Percentiles rank a stretch among this genome's conserved stretches.
phyloP scores from a whole-genome alignment of 2,888 invertebrate genomes.

The Geotrupes spiniger region DNA sequence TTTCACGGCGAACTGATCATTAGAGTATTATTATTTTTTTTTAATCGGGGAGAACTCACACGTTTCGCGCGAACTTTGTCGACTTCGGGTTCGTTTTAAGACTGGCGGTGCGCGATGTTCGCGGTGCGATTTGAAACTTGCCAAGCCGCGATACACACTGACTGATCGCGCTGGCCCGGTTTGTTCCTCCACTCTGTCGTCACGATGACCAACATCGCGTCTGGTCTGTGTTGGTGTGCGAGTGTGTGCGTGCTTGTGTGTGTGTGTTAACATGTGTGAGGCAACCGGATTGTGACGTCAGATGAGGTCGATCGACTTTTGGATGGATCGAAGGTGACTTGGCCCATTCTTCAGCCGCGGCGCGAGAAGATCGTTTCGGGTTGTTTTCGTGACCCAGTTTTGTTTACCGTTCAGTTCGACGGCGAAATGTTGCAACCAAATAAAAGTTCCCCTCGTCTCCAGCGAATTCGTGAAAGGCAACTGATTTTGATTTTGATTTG shows the following conservation, averaged over 20 bases:
- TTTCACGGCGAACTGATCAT: not conserved
- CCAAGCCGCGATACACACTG: conserved; percentile 50
- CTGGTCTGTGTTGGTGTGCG: conserved; percentile 19
- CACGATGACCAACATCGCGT: conserved; percentile 42
- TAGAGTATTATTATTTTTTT: conserved; percentile 27
- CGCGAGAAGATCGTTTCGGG: not conserved
- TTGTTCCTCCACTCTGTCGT: conserved; percentile 37
- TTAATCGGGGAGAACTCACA: conserved; percentile 25
- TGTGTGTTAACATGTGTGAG: conserved; percentile 29
- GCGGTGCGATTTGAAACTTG: conserved; percentile 30
- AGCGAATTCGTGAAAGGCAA: no score
- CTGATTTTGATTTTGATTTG: no score
- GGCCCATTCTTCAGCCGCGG: conserved; percentile 2
- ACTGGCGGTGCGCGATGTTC: no score
- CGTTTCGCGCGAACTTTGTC: not conserved
- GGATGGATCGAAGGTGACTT: conserved; percentile 12
- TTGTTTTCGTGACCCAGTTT: no score
- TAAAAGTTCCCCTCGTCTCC: no score
- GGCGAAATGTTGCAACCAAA: no score
- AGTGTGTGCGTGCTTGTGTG: conserved; percentile 23
- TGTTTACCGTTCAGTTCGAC: no score
- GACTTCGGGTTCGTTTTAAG: conserved; percentile 27
- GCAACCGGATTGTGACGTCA: conserved; percentile 28
- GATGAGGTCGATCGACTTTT: conserved; percentile 7
- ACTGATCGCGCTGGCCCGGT: conserved; percentile 31